Evolutionary conservation across 2,888 invertebrate species (phyloP).

Genomic region (Volucella zonaria): DNA sequence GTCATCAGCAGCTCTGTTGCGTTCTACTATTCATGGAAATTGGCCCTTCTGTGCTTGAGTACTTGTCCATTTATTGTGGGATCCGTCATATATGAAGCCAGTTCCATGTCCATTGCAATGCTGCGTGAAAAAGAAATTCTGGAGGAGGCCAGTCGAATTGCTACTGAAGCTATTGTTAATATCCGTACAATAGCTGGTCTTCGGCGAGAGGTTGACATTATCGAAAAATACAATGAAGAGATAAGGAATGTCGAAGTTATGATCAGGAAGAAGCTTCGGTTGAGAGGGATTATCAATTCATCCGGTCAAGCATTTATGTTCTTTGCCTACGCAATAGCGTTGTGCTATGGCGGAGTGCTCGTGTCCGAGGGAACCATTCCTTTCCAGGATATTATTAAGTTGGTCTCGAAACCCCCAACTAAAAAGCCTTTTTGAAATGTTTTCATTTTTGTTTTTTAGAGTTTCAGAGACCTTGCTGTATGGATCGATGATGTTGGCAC

Average conservation of each 20-base stretch:
- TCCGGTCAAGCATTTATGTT: slow-evolving; percentile 89
- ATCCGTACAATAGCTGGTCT: slow-evolving; percentile 88
- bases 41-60: slow-evolving; percentile 87
- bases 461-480: slow-evolving; percentile 90
- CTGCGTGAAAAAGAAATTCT: slow-evolving; percentile 86
- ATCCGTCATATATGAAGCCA: slow-evolving; percentile 87
- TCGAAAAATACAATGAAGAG: slow-evolving; percentile 85
- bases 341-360: slow-evolving; percentile 89
- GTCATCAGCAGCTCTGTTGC: slow-evolving; percentile 86
- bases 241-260: slow-evolving; percentile 83
- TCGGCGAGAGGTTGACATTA: slow-evolving; percentile 86
- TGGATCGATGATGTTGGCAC: slow-evolving; percentile 91
- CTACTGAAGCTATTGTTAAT: slow-evolving; percentile 89
- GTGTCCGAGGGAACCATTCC: slow-evolving; percentile 86
- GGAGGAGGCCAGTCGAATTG: slow-evolving; percentile 88
- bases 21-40: slow-evolving; percentile 87
- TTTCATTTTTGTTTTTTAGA: slow-evolving; percentile 80
- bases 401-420: slow-evolving; percentile 78
- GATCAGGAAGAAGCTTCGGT: slow-evolving; percentile 84
- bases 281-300: slow-evolving; percentile 88
- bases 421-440: not conserved
- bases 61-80: slow-evolving; percentile 88
- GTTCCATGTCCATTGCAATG: slow-evolving; percentile 85
- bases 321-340: slow-evolving; percentile 88
- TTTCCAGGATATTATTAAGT: slow-evolving; percentile 89